phyloP scores from a whole-genome alignment of 2,888 invertebrate species.

The Dryobota labecula region DNA sequence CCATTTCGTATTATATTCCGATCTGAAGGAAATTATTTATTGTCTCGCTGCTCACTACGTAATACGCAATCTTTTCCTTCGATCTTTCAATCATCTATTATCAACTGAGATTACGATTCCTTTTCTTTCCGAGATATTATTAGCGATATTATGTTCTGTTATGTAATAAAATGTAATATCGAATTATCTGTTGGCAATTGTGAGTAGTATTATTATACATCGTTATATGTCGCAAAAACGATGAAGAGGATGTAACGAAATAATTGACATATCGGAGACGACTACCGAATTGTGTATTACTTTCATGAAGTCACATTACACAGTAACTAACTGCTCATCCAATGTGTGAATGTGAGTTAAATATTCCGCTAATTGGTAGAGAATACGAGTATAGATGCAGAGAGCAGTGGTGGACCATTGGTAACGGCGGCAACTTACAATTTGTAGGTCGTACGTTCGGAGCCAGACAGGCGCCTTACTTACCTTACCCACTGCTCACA shows the following conservation, averaged over 20 bases:
- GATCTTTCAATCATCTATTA: constrained; percentile 68
- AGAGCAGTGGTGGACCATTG: no score
- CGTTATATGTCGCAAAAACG: not conserved
- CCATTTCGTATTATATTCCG: constrained; percentile 30
- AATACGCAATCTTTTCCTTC: constrained; percentile 49
- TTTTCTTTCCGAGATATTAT: constrained; percentile 53
- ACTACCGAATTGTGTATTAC: not conserved
- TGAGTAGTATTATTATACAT: constrained; percentile 1
- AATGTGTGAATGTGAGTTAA: no score
- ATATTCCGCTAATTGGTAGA: not conserved
- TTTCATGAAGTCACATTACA: not conserved
- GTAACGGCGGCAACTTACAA: no score
- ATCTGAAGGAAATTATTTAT: constrained; percentile 56
- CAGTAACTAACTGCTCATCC: no score
- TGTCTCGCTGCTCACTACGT: constrained; percentile 55
- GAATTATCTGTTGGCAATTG: constrained; percentile 31
- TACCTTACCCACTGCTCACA: no score
- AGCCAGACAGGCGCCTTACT: no score
- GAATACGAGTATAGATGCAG: no score
- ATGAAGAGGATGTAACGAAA: not conserved
- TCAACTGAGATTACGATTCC: constrained; percentile 66
- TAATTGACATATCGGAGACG: not conserved
- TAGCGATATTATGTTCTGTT: constrained; percentile 47
- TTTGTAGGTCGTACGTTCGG: no score
- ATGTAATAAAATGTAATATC: constrained; percentile 46